Base-by-base conservation (phyloP, 2,113 vertebrate species). In the Ictalurus furcatus region DNA sequence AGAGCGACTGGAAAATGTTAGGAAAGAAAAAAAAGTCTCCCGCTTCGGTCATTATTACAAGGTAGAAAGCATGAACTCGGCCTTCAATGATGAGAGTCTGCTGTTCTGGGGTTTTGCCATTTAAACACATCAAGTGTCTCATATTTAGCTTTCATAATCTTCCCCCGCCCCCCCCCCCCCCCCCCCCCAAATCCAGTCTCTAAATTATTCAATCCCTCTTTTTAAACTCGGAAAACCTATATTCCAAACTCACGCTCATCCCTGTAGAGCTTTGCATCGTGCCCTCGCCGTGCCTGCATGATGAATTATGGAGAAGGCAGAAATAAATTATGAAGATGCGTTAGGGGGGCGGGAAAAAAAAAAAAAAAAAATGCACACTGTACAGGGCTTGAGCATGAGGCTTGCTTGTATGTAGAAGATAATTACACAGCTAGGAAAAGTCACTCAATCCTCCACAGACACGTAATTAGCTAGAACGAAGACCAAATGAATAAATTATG, bases 1-100 rank as follows among this genome's bases (percentile, higher is more conserved):
- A 88, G 61, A 88, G 71, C 94, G 93, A 93, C 94, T 94, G 85
- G 78, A 85, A 93, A 93, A 95, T 92, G 94, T 48, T 93, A 94
- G 90, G 92, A 94, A 94, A 94, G 93, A 7, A 48, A 48, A 48
- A 93, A 94, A 94, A 93, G 30, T 37, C 56, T 23, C 9, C 30
- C 56, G 61, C 12, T 61, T 56, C 40, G 40, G 58, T 40, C 11
- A 63, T 84, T 13, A 40, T 84, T 44, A 40, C 4, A 63, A 73
- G 44, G 25, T 48, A 44, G 40, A 69, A 85, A 85, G 44, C 14
- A 69, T 82, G 21, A 82, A 82, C 30, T 59, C 16, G 23, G 54
- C 30, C 17, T 19, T 13, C 56, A 82, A 37, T 5, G 30, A 59
- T 13, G 30, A 59, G 17, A 82, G 56, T 52, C 48, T 11, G 48